Base-by-base conservation (phyloP, 2,113 vertebrate species). In the Monopterus albus region DNA sequence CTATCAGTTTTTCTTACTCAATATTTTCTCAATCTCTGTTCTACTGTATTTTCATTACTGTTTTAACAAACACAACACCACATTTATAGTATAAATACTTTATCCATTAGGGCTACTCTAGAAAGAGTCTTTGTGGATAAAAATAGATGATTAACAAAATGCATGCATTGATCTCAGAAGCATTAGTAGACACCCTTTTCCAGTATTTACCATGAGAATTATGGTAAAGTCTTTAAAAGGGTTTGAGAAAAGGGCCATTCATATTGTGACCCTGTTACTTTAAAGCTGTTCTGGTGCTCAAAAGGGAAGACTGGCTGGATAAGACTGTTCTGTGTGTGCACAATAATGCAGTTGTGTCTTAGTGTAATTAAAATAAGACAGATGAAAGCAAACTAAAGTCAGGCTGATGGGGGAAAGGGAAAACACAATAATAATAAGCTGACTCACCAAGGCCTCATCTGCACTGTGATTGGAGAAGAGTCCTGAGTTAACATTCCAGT, bases 401-500 rank as follows among this genome's bases (percentile, higher is more conserved):
- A 25, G 13, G 26, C n/a, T 46, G 20, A 7, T 14, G 1, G 26
- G 28, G 11, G 58, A 7, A 33, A 53, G 9, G 9, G 21, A 38
- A 31, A 52, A 49, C 7, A 23, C 17, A 25, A 14, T 35, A 39
- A 45, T 31, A 47, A 50, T 7, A 45, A 35, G 15, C 49, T 82
- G 70, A 92, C 95, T 95, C 90, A 98, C 98, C 95, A 99, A 89
- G 3, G 96, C 95, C 64, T 95, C 90, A 0, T 94, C 85, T 81
- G 91, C 87, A 71, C 70, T 87, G 82, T 91, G 81, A 74, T 90
- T 91, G 74, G 97, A 98, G 91, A 96, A 98, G 83, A 99, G 95
- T 65, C 91, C 83, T 0, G 97, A 96, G 78, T 96, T 95, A 83
- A 98, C 96, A 81, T 98, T 99, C 97, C 97, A 99, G 84, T 99